phyloP scores from a whole-genome alignment of 2,113 vertebrate species.

The Prochilodus magdalenae region DNA sequence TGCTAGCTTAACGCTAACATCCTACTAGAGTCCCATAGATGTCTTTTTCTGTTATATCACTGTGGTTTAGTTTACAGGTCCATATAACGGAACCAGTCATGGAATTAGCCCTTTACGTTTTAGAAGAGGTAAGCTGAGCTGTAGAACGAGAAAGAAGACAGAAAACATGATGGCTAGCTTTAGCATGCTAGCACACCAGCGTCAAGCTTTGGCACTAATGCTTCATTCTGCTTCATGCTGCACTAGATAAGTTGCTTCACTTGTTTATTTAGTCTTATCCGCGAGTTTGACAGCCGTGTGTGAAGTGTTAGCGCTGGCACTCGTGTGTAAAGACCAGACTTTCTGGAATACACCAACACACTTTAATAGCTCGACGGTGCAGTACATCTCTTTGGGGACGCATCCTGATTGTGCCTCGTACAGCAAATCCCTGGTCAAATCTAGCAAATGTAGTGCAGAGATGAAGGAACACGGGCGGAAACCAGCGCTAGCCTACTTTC shows the following conservation, averaged over 20 bases:
- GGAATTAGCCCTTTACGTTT: no score
- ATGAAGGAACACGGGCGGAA: slow-evolving; percentile 31
- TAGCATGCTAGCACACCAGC: not conserved
- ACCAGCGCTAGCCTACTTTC: slow-evolving; percentile 46
- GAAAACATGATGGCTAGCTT: not conserved
- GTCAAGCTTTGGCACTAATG: slow-evolving; percentile 25
- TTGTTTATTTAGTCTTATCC: slow-evolving; percentile 63
- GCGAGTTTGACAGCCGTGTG: slow-evolving; percentile 54
- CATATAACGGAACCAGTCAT: no score
- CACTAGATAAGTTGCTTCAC: slow-evolving; percentile 63
- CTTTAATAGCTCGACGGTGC: slow-evolving; percentile 24
- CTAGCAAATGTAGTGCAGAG: slow-evolving; percentile 7
- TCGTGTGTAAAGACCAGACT: not conserved
- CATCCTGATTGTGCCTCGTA: slow-evolving; percentile 37
- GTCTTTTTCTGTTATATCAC: no score
- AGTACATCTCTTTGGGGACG: slow-evolving; percentile 37
- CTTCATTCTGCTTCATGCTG: not conserved
- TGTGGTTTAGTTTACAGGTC: no score
- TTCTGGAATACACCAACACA: slow-evolving; percentile 21
- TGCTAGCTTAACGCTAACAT: no score
- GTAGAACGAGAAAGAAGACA: not conserved
- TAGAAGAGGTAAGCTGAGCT: no score
- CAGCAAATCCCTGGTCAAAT: slow-evolving; percentile 36
- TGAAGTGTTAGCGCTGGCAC: not conserved
- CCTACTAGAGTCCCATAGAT: no score